These are phyloP conservation scores for Eolophus roseicapilla DNA, from an alignment of 2,113 vertebrate species.

Conservation along the genomic window DNA sequence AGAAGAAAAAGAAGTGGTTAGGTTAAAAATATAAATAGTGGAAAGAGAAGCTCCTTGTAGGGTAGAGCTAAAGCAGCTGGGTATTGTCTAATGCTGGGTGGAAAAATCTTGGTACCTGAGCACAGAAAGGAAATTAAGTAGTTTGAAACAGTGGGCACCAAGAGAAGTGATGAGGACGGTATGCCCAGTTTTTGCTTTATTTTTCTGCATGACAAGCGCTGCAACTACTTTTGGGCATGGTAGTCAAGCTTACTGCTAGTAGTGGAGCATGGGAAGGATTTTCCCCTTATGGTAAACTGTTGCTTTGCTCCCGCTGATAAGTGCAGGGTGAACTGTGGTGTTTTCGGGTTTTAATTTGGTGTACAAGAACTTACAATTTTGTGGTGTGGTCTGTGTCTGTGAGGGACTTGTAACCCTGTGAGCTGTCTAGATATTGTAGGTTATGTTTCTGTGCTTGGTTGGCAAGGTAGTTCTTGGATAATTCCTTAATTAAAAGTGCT, in stretches of 20 bases:
- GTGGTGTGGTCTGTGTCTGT: not conserved
- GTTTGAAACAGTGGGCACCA: not conserved
- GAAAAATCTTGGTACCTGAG: not conserved
- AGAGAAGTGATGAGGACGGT: not conserved
- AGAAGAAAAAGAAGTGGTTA: not conserved
- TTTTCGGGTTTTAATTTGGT: rapidly evolving
- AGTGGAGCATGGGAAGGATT: not conserved
- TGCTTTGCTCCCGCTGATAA: not conserved
- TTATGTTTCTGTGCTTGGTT: not conserved
- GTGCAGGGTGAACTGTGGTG: not conserved
- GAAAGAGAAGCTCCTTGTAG: not conserved
- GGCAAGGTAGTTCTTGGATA: not conserved
- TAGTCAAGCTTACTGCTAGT: not conserved
- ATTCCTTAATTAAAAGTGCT: not conserved
- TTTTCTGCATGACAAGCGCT: not conserved
- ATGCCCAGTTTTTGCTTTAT: not conserved
- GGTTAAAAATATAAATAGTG: not conserved
- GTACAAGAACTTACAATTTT: not conserved
- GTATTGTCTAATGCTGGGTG: not conserved
- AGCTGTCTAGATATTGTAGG: not conserved
- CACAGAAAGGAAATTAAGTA: not conserved
- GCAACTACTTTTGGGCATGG: not conserved
- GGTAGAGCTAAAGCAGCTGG: not conserved
- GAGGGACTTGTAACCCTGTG: not conserved
- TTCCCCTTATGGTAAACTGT: not conserved